These are phyloP conservation scores for Erpornis zantholeuca DNA, from an alignment of 2,113 vertebrate genomes.

Conservation along the genomic window DNA sequence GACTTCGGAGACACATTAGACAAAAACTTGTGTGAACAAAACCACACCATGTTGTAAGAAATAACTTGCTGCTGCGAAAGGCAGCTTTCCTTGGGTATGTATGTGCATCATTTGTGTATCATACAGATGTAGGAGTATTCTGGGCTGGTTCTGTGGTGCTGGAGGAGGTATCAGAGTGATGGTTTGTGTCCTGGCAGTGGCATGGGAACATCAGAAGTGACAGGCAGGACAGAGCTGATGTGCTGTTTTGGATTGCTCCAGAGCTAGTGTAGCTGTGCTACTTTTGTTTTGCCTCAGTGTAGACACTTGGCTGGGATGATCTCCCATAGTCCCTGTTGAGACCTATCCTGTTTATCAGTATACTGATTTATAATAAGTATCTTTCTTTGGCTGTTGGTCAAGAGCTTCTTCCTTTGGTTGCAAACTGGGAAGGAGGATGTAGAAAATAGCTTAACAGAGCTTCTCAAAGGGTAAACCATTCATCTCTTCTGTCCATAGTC, in stretches of 20 bases:
- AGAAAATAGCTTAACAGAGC: background rate
- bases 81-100: background rate
- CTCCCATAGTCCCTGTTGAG: background rate
- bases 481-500: background rate
- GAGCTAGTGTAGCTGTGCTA: background rate
- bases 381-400: background rate
- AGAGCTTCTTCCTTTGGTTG: slow-evolving; percentile 1
- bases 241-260: background rate
- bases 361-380: background rate
- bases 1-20: background rate
- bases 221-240: background rate
- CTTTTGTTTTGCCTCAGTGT: background rate
- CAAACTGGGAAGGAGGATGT: background rate
- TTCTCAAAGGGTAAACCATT: background rate
- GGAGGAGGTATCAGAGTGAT: background rate
- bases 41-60: background rate
- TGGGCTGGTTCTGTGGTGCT: background rate
- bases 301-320: background rate
- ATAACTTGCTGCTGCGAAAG: background rate
- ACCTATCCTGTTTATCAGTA: background rate
- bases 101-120: background rate
- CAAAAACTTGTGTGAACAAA: background rate
- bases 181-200: background rate
- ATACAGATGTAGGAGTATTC: background rate
- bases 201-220: background rate